These are phyloP conservation scores for Philereme transversata DNA, from an alignment of 2,888 invertebrate genomes.

Conservation along the genomic window DNA sequence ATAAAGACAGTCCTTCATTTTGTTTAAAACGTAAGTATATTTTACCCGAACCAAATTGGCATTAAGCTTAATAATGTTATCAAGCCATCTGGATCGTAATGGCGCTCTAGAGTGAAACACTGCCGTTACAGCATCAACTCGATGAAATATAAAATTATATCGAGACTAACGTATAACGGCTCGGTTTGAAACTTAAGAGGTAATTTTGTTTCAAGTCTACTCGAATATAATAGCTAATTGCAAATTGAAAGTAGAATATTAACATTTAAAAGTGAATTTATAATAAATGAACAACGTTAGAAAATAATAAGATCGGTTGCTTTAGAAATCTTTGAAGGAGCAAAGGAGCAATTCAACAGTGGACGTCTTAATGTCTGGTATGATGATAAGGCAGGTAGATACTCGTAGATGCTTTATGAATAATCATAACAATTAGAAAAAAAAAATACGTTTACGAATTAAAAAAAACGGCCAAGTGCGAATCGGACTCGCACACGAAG, in stretches of 20 bases:
- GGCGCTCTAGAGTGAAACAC: conserved; percentile 14
- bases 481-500: too few relatives aligned
- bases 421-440: too few relatives aligned
- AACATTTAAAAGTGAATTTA: background rate
- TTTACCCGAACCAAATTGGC: conserved; percentile 25
- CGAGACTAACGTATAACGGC: conserved; percentile 7
- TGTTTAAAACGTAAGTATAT: conserved; percentile 23
- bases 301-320: too few relatives aligned
- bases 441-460: too few relatives aligned
- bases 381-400: too few relatives aligned
- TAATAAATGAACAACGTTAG: too few relatives aligned
- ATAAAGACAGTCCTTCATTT: conserved; percentile 23
- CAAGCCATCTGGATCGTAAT: conserved; percentile 23
- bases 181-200: conserved; percentile 6
- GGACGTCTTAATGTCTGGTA: too few relatives aligned
- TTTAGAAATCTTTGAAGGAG: too few relatives aligned
- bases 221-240: background rate
- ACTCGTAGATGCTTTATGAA: too few relatives aligned
- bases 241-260: background rate
- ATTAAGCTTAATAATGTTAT: conserved; percentile 26
- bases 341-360: too few relatives aligned
- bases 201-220: conserved; percentile 7
- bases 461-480: too few relatives aligned
- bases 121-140: conserved; percentile 13
- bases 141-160: conserved; percentile 21